These are phyloP conservation scores for Metopia argyrocephala DNA, from an alignment of 2,888 invertebrate genomes.

Conservation along the genomic window DNA sequence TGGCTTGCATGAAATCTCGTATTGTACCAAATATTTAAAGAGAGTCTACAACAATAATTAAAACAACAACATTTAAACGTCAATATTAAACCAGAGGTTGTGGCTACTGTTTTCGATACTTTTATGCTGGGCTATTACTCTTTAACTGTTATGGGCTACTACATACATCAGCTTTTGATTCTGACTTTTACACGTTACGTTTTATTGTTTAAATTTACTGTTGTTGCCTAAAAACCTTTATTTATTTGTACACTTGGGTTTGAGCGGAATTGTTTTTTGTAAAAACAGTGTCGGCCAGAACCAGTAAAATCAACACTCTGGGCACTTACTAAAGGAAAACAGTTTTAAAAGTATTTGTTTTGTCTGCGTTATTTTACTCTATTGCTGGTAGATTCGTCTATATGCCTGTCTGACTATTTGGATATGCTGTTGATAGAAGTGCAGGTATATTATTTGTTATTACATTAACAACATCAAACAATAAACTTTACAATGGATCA, in stretches of 20 bases:
- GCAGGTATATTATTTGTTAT: slow-evolving; percentile 39
- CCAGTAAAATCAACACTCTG: slow-evolving; percentile 42
- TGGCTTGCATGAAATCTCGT: slow-evolving; percentile 18
- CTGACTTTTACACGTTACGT: not conserved
- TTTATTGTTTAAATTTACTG: slow-evolving; percentile 7
- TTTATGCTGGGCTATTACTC: not conserved
- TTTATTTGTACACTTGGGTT: not conserved
- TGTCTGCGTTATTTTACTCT: slow-evolving; percentile 40
- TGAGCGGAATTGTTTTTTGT: slow-evolving; percentile 32
- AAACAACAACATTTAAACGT: slow-evolving; percentile 2
- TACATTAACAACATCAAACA: slow-evolving; percentile 49
- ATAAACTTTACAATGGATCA: slow-evolving; percentile 6
- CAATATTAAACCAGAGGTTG: slow-evolving; percentile 44
- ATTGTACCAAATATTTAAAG: not conserved
- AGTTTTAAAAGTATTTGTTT: slow-evolving; percentile 59
- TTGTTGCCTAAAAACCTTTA: not conserved
- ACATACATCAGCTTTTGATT: not conserved
- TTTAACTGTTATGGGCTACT: slow-evolving; percentile 21
- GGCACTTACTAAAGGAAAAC: slow-evolving; percentile 15
- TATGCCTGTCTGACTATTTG: not conserved
- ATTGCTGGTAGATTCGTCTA: not conserved
- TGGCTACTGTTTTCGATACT: slow-evolving; percentile 55
- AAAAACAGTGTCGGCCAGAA: slow-evolving; percentile 42
- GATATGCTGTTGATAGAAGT: not conserved
- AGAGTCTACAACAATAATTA: slow-evolving; percentile 9